These are phyloP conservation scores for Tragelaphus scriptus DNA, from an alignment of 2,113 vertebrate species.

Conservation along the genomic window DNA sequence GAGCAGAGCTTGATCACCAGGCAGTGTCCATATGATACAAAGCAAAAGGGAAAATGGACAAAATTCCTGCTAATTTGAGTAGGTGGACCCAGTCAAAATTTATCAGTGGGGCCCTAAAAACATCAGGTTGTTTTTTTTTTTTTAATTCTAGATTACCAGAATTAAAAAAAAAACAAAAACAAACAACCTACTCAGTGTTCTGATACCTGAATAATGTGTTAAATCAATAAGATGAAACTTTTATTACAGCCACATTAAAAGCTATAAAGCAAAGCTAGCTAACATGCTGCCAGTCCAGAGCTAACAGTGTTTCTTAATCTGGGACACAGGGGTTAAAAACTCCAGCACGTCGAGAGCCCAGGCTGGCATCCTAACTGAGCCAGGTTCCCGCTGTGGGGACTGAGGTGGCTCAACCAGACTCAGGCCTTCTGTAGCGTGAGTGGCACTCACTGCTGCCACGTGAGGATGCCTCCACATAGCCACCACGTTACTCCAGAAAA, in stretches of 20 bases:
- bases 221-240: background rate
- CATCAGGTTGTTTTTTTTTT: background rate
- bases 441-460: rapidly evolving
- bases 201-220: background rate
- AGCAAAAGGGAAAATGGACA: background rate
- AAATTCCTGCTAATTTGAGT: background rate
- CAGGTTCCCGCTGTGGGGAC: no score
- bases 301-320: background rate
- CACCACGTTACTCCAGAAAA: background rate
- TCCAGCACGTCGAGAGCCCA: background rate
- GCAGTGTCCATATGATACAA: background rate
- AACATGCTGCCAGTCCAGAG: background rate
- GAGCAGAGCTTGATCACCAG: background rate
- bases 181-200: constrained; percentile 55
- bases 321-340: background rate
- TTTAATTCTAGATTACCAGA: background rate
- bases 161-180: background rate
- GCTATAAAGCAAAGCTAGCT: background rate
- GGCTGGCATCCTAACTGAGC: background rate
- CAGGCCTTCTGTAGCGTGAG: background rate
- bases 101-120: background rate
- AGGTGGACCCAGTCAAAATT: background rate
- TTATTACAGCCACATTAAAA: background rate
- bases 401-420: background rate
- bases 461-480: no score